Evolutionary conservation across 2,113 vertebrate genomes (phyloP).

Genomic region (Tenebrosternarchus preto): DNA sequence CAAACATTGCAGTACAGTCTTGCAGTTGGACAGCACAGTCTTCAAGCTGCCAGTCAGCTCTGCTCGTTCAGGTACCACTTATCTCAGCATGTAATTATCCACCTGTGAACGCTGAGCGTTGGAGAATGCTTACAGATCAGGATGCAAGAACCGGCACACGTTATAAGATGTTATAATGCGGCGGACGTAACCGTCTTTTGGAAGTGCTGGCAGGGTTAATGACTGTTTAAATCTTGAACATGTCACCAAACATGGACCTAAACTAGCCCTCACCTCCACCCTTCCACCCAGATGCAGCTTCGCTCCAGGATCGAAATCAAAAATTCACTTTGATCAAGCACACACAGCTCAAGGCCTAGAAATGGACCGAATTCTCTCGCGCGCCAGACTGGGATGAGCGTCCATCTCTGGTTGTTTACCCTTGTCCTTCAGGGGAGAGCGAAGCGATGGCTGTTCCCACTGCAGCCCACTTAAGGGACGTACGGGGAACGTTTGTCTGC

Average conservation of each 20-base stretch:
- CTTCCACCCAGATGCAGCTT: not conserved
- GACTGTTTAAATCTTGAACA: slow-evolving; percentile 3
- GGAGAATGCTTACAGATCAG: slow-evolving; percentile 1
- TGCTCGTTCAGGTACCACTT: slow-evolving; percentile 15
- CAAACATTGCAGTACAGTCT: not conserved
- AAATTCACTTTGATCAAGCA: slow-evolving; percentile 18
- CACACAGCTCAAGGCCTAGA: not conserved
- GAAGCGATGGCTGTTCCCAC: slow-evolving; percentile 46
- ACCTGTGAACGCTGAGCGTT: slow-evolving; percentile 34
- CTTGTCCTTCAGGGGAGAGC: slow-evolving; percentile 52
- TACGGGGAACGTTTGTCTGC: too few relatives aligned
- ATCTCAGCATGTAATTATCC: slow-evolving; percentile 38
- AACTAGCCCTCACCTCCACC: not conserved
- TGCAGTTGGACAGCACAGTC: not conserved
- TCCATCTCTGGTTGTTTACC: slow-evolving; percentile 42
- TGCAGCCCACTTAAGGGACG: slow-evolving; percentile 48
- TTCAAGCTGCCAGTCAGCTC: not conserved
- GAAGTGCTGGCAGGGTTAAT: not conserved
- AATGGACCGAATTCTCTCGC: slow-evolving; percentile 8
- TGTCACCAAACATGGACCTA: not conserved
- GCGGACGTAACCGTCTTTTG: not conserved
- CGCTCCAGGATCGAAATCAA: not conserved
- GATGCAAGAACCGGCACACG: not conserved
- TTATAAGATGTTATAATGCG: slow-evolving; percentile 1
- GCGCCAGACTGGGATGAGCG: slow-evolving; percentile 7